These are phyloP conservation scores for Macroramphosus scolopax DNA, from an alignment of 2,797 vertebrate species.

Conservation along the genomic window DNA sequence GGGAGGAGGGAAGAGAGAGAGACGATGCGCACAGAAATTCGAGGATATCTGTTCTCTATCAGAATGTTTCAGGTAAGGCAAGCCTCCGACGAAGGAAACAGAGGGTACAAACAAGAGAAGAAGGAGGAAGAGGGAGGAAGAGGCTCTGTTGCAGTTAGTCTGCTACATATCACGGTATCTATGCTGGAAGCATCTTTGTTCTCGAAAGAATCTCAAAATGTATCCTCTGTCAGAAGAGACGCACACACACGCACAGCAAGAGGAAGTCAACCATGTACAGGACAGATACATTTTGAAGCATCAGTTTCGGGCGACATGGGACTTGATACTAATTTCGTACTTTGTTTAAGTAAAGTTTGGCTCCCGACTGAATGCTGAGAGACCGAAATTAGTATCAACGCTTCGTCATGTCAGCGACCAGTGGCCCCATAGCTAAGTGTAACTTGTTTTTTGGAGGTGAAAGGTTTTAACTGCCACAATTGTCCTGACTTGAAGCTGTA, in stretches of 20 bases:
- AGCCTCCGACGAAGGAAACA: constrained; percentile 83
- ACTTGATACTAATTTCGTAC: constrained; percentile 89
- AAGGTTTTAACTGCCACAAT: constrained; percentile 32
- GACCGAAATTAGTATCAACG: constrained; percentile 89
- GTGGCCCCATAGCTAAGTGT: constrained; percentile 87
- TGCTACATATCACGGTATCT: constrained; percentile 85
- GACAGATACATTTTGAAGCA: constrained; percentile 97
- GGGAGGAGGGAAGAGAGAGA: constrained; percentile 59
- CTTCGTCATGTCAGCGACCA: constrained; percentile 83
- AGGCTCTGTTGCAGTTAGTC: constrained; percentile 81
- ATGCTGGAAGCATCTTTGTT: constrained; percentile 80
- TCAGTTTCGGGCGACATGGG: constrained; percentile 87
- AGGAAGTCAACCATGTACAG: constrained; percentile 74
- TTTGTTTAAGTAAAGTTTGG: constrained; percentile 73
- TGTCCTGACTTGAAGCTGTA: constrained; percentile 23
- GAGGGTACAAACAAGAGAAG: constrained; percentile 79
- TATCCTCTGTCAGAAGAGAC: constrained; percentile 85
- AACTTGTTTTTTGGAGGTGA: constrained; percentile 60
- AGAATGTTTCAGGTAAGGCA: constrained; percentile 91
- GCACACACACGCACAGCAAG: constrained; percentile 75
- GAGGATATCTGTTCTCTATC: constrained; percentile 99
- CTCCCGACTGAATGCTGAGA: constrained; percentile 75
- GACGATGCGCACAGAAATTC: constrained; percentile 94
- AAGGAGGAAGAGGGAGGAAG: constrained; percentile 57
- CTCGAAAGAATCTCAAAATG: constrained; percentile 89